Percentiles rank a stretch among this genome's conserved stretches.
Evolutionary conservation across 1,140 invertebrate genomes (phyloP).

Genomic region (Pteromalus puparum): DNA sequence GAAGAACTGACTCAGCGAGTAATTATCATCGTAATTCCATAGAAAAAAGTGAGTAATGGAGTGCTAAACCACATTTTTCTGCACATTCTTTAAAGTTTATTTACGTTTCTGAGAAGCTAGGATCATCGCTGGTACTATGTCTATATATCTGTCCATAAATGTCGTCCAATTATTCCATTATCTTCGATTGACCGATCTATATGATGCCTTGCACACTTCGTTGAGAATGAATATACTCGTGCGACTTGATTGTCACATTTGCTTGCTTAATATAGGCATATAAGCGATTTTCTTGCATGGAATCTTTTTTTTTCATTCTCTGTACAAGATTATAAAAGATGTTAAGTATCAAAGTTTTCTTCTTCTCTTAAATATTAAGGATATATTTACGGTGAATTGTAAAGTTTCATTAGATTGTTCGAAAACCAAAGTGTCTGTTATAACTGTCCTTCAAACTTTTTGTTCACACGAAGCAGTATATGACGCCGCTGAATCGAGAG

Average conservation of each 20-base stretch:
- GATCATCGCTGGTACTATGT: background rate
- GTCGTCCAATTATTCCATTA: conserved; percentile 29
- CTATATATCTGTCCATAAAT: background rate
- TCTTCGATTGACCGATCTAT: conserved; percentile 16
- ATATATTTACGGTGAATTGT: no score
- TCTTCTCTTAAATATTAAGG: no score
- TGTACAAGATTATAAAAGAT: no score
- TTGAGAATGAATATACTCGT: background rate
- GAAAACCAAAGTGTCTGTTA: background rate
- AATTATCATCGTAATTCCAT: background rate
- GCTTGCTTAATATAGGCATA: background rate
- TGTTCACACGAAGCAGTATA: background rate
- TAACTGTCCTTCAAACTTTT: background rate
- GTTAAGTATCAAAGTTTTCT: no score
- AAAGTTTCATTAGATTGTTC: no score
- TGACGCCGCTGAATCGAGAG: background rate
- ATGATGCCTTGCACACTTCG: background rate
- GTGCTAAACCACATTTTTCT: background rate
- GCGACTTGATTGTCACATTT: background rate
- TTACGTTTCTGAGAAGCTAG: conserved; percentile 23
- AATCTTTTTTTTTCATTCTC: no score
- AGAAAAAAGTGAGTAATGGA: no score
- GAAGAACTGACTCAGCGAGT: background rate
- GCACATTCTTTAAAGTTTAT: conserved; percentile 9
- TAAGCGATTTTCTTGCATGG: no score